Evolutionary conservation across 2,888 invertebrate genomes (phyloP).

Genomic region (Troides oblongomaculatus): DNA sequence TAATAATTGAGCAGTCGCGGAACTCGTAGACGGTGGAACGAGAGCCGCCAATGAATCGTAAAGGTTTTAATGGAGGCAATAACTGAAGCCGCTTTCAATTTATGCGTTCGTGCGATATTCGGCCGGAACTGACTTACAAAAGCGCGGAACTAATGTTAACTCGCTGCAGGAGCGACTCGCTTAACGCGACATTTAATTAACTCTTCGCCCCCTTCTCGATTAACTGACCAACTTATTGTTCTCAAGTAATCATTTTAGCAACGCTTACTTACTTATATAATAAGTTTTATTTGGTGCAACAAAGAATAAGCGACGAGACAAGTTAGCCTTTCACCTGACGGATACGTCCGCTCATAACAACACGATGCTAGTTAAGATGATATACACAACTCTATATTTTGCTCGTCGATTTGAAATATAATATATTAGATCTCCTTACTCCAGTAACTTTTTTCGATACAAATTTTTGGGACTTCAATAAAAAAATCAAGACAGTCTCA

Average conservation of each 20-base stretch:
- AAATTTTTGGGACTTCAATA: no score
- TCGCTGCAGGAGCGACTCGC: slow-evolving; percentile 10
- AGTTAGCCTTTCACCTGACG: no score
- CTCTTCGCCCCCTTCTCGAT: slow-evolving; percentile 13
- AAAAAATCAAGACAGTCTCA: no score
- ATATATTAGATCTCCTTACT: no score
- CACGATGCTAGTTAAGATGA: no score
- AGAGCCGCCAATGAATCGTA: slow-evolving; percentile 49
- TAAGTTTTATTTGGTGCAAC: neutral
- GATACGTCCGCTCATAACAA: no score
- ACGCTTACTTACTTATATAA: neutral
- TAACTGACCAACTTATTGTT: slow-evolving; percentile 23
- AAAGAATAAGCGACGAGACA: neutral
- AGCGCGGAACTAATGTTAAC: slow-evolving; percentile 48
- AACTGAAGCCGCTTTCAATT: slow-evolving; percentile 56
- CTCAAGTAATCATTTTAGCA: neutral
- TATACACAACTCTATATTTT: no score
- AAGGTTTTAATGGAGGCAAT: slow-evolving; percentile 56
- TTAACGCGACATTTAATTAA: slow-evolving; percentile 29
- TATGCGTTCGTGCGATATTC: slow-evolving; percentile 40
- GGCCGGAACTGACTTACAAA: slow-evolving; percentile 44
- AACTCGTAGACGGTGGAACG: slow-evolving; percentile 43
- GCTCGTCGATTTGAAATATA: no score
- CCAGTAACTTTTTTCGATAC: no score
- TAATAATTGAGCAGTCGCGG: slow-evolving; percentile 49